These are phyloP conservation scores for Eretmochelys imbricata DNA, from an alignment of 2,113 vertebrate species.

Conservation along the genomic window DNA sequence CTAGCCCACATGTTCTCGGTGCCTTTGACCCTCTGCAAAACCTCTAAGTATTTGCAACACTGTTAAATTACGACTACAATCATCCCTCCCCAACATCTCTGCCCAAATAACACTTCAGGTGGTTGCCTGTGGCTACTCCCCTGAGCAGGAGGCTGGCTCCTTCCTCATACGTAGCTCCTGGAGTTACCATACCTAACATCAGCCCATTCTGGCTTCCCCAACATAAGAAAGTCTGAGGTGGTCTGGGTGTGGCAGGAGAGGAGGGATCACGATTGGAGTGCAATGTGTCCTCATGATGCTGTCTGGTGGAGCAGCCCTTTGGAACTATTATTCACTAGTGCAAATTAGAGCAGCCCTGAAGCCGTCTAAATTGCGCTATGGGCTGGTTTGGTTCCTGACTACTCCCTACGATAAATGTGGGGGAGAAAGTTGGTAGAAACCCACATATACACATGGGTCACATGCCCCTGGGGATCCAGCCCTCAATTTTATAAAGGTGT, in stretches of 20 bases:
- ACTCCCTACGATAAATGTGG: neutral
- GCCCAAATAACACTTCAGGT: neutral
- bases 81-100: neutral
- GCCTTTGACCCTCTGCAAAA: neutral
- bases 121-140: neutral
- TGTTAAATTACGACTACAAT: neutral
- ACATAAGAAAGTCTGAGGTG: neutral
- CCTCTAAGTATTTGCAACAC: neutral
- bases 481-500: neutral
- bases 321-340: neutral
- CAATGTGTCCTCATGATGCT: fast-evolving
- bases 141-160: neutral
- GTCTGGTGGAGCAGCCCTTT: neutral
- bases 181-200: neutral
- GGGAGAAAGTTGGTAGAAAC: neutral
- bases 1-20: neutral
- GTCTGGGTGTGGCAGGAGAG: neutral
- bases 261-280: neutral
- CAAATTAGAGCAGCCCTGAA: neutral
- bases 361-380: neutral
- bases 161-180: neutral
- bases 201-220: neutral
- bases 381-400: neutral
- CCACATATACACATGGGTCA: neutral
- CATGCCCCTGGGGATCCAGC: neutral